These are phyloP conservation scores for Endomychus coccineus DNA, from an alignment of 2,888 invertebrate species.

Conservation along the genomic window DNA sequence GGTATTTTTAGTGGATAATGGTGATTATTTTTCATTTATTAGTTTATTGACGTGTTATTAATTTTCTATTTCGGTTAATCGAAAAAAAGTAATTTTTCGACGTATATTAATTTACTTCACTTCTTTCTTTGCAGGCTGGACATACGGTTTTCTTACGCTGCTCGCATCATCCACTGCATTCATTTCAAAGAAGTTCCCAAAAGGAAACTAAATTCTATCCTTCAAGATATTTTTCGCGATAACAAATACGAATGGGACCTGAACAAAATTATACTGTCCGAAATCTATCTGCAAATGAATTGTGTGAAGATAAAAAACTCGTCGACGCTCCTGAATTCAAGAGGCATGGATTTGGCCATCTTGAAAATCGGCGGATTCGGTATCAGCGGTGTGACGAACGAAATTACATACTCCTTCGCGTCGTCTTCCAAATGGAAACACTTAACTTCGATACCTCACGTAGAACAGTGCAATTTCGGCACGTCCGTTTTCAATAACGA, in stretches of 20 bases:
- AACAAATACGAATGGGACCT: constrained; percentile 35
- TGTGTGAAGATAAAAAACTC: constrained; percentile 21
- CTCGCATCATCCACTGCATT: constrained; percentile 44
- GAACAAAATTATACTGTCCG: constrained; percentile 39
- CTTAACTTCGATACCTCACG: constrained; percentile 62
- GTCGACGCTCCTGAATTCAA: constrained; percentile 48
- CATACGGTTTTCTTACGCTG: constrained; percentile 40
- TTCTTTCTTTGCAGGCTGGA: constrained; percentile 33
- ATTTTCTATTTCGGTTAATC: no score
- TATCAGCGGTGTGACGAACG: constrained; percentile 57
- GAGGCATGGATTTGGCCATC: constrained; percentile 62
- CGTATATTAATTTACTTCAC: constrained; percentile 2
- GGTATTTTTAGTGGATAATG: no score
- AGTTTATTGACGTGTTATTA: no score
- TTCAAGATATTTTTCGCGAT: constrained; percentile 32
- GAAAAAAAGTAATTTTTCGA: no score
- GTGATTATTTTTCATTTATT: no score
- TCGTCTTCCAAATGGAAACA: constrained; percentile 55
- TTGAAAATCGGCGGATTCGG: constrained; percentile 65
- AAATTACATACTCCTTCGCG: constrained; percentile 57
- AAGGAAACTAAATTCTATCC: constrained; percentile 30
- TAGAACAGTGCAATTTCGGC: constrained; percentile 68
- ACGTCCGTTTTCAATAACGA: constrained; percentile 61
- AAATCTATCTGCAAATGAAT: constrained; percentile 33
- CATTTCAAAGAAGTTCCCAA: constrained; percentile 45